Percentiles rank a stretch among this genome's conserved stretches.
phyloP scores from a whole-genome alignment of 2,888 invertebrate genomes.

The Apoderus coryli region DNA sequence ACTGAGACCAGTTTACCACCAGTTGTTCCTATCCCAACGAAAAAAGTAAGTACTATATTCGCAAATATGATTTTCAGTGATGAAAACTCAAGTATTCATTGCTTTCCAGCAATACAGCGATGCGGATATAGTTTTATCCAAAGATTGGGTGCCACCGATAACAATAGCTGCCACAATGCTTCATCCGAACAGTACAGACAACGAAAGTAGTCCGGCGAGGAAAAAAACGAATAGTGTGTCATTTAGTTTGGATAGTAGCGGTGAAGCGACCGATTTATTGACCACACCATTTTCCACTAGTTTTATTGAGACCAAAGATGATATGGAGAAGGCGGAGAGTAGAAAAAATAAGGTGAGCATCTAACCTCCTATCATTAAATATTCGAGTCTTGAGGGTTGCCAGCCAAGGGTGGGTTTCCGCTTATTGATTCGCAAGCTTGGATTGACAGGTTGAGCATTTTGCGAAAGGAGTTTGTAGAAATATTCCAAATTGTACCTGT shows the following conservation, averaged over 20 bases:
- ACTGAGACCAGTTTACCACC: constrained; percentile 46
- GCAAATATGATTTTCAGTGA: too few species aligned
- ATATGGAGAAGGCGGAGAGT: constrained; percentile 42
- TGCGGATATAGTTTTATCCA: constrained; percentile 74
- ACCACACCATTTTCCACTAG: constrained; percentile 24
- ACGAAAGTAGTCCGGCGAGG: constrained; percentile 37
- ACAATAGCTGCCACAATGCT: constrained; percentile 58
- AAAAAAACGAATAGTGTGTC: constrained; percentile 60
- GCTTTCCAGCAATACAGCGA: constrained; percentile 56
- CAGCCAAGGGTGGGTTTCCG: too few species aligned
- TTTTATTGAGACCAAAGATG: constrained; percentile 36
- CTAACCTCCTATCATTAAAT: neutral
- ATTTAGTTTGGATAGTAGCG: constrained; percentile 51
- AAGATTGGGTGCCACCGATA: constrained; percentile 78
- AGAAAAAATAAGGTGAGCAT: constrained; percentile 61
- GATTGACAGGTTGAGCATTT: too few species aligned
- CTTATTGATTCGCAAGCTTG: too few species aligned
- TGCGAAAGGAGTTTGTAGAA: too few species aligned
- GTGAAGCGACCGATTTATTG: constrained; percentile 33
- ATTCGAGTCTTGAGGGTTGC: neutral
- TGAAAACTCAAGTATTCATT: constrained; percentile 5
- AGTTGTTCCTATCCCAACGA: constrained; percentile 36
- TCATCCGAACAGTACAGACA: constrained; percentile 37
- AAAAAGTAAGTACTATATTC: constrained; percentile 44
- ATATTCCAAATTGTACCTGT: too few species aligned